A percentile compares a stretch with the other conserved stretches of the same genome.
phyloP scores from a whole-genome alignment of 2,113 vertebrate genomes.

The Hylia prasina region DNA sequence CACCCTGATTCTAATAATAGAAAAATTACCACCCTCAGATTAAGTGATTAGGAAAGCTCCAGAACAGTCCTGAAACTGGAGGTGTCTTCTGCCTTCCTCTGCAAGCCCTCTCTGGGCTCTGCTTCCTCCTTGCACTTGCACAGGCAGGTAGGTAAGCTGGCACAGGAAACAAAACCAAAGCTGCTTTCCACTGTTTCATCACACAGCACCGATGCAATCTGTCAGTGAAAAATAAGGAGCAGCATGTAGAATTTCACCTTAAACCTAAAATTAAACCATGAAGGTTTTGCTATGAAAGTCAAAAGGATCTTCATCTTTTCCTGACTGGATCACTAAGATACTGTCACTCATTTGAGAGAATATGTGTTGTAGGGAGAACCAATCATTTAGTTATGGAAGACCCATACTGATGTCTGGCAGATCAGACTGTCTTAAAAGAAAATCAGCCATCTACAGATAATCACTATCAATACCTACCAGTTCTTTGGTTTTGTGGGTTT shows the following conservation, averaged over 20 bases:
- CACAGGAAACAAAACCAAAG: not conserved
- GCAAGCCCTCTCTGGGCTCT: not conserved
- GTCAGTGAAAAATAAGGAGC: not conserved
- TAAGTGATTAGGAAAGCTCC: not conserved
- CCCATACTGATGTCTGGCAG: not conserved
- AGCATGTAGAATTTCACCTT: not conserved
- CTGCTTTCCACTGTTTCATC: not conserved
- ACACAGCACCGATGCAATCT: not conserved
- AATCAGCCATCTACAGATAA: not conserved
- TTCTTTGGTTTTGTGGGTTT: accelerated
- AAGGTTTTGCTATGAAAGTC: not conserved
- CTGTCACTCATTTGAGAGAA: not conserved
- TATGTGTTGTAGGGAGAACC: not conserved
- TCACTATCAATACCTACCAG: not conserved
- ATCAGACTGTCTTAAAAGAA: not conserved
- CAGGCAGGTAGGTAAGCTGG: not conserved
- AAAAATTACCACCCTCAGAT: not conserved
- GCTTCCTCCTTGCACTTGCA: not conserved
- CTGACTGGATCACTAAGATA: not conserved
- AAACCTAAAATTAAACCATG: not conserved
- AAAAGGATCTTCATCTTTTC: not conserved
- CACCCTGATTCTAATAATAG: not conserved
- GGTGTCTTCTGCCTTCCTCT: not conserved
- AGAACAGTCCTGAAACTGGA: not conserved
- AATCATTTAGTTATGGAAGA: not conserved